Base-by-base conservation (phyloP, 2,888 invertebrate genomes). In the Hofmannophila pseudospretella region DNA sequence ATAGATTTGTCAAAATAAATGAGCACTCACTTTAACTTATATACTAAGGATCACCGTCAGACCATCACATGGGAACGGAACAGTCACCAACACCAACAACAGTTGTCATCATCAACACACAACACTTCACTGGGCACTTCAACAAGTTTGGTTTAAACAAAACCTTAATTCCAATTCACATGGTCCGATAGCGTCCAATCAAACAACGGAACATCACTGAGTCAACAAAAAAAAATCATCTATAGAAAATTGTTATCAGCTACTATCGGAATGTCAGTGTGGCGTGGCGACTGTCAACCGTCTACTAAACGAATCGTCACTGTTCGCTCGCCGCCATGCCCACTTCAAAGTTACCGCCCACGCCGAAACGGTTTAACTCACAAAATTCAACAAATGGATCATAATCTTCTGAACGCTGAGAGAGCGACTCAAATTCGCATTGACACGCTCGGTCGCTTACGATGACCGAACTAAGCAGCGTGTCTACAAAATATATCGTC, bases 231-330 rank as follows among this genome's bases (percentile, higher is more conserved):
- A 75, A 81, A 75, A 71, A 66, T 58, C 77, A 33, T 75, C 72
- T 76, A 78, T 79, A 75, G 69, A 74, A 71, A 68, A 72, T 73
- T 76, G 71, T 81, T 85, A 82, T 84, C 79, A 79, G 78, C 71
- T 78, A 67, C 73, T 82, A 82, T 85, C 78, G 81, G 77, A 82
- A 82, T 85, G 84, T 82, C 85, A 85, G 76, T 82, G 78, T 82
- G 80, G 85, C 80, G 84, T 82, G 84, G 82, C 75, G 85, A 82
- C 82, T 85, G 86, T 86, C 86, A 86, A 85, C 71, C 85, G 84
- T 85, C 81, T 85, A 85, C 86, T 86, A 86, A 85, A 80, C 79
- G 82, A 81, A 79, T 82, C 80, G 81, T 81, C 85, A 80, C 76
- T 77, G 78, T 70, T 71, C 66, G 70, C 71, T 72, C 68, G 73